Percentiles rank a stretch among this genome's conserved stretches.
phyloP scores from a whole-genome alignment of 2,113 vertebrate genomes.

The Microcebus lehilahytsara region DNA sequence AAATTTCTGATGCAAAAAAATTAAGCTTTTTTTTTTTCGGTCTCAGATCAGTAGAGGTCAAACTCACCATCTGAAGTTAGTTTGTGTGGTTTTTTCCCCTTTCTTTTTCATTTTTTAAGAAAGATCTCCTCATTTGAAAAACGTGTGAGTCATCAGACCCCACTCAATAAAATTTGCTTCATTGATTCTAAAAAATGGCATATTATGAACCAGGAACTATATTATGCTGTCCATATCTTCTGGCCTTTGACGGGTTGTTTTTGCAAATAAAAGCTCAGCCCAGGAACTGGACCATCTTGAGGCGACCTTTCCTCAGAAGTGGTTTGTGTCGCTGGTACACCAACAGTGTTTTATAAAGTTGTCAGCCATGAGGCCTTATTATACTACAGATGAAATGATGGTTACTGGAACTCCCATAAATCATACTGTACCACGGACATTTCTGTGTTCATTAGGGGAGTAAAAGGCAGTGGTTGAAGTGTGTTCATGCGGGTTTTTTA shows the following conservation, averaged over 20 bases:
- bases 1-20: constrained; percentile 82
- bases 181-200: constrained; percentile 74
- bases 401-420: constrained; percentile 82
- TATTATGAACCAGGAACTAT: constrained; percentile 69
- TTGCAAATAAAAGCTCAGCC: constrained; percentile 44
- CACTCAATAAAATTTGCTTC: constrained; percentile 83
- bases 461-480: constrained; percentile 59
- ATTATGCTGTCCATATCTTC: constrained; percentile 57
- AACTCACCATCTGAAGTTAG: constrained; percentile 86
- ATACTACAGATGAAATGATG: constrained; percentile 74
- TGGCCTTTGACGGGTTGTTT: constrained; percentile 49
- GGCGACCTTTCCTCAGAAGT: constrained; percentile 56
- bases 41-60: constrained; percentile 83
- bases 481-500: constrained; percentile 67
- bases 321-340: constrained; percentile 6
- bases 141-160: constrained; percentile 80
- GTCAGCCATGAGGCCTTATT: constrained; percentile 77
- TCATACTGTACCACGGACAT: constrained; percentile 70
- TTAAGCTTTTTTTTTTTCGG: constrained; percentile 78
- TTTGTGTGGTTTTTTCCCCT: constrained; percentile 75
- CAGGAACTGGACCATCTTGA: constrained; percentile 11
- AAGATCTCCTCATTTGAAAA: constrained; percentile 81
- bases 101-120: constrained; percentile 59
- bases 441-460: constrained; percentile 82
- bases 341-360: constrained; percentile 77